Base-by-base conservation (phyloP, 1,140 invertebrate species). In the Drosophila willistoni region DNA sequence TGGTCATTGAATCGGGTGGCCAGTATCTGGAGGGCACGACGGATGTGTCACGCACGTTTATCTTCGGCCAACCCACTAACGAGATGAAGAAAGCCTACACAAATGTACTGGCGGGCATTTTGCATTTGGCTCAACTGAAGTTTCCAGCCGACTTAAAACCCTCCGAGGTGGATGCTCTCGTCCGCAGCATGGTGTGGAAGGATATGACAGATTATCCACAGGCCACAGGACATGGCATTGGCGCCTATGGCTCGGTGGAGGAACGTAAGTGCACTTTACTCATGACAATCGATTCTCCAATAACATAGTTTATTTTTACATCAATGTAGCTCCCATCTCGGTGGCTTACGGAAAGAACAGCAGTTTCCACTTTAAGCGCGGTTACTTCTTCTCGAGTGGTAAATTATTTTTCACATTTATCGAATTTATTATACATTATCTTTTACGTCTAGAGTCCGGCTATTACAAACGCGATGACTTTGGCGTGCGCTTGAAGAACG, bases 401-500 rank as follows among this genome's bases (percentile, higher is more conserved):
- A 93, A 93, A 92, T 80, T 36, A 2, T 1, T 29, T 2, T n/a
- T 3, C 9, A 6, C 14, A 13, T 14, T 5, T 14, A 14, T 2
- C 7, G 41, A 69, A 39, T 22, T 41, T 5, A 1, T 7, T 29
- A 5, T 5, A 62, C 10, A 10, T 1, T 10, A 9, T 29, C 7
- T 2, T 7, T 47, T 7, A 0, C 3, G 14, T 91, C 17, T 83
- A 96, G 96, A 96, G 79, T 96, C 96, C 5, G 96, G 96, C 2
- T 97, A 94, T 92, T 97, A 97, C 89, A 96, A 97, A 90, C 94
- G 95, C 78, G 95, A 95, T 10, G 95, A 96, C 68, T 99, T 97
- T 93, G 98, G 98, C 2, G 95, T 99, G 22, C 94, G 98, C 51
- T 94, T 99, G 42, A 98, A 99, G 91, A 99, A 98, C 92, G 94